These are phyloP conservation scores for Chrysaora quinquecirrha DNA, from an alignment of 30 jellyfish, hydroid and myxozoan species.

Conservation along the genomic window DNA sequence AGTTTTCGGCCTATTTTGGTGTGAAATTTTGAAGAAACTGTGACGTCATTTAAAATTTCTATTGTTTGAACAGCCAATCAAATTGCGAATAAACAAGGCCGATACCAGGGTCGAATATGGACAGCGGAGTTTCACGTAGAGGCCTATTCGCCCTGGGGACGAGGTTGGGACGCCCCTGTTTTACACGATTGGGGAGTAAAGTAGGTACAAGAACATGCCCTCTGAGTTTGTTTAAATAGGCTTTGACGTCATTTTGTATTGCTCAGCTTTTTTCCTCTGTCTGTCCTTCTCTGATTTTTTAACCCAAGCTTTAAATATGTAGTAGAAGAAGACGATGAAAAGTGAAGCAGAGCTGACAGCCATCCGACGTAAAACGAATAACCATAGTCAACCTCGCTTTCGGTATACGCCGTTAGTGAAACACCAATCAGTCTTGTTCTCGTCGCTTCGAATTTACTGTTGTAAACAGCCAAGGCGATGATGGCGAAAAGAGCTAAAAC, in stretches of 20 bases:
- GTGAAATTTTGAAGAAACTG: no score
- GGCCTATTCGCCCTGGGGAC: no score
- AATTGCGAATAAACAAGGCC: no score
- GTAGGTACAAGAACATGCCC: no score
- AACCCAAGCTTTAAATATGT: conserved; percentile 60
- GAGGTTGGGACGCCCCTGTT: no score
- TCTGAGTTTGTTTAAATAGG: no score
- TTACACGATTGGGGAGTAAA: no score
- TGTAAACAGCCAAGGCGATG: conserved; percentile 58
- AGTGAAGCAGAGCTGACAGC: conserved; percentile 46
- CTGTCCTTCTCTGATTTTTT: conserved; percentile 13
- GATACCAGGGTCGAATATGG: no score
- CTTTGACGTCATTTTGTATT: not conserved
- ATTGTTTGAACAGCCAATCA: no score
- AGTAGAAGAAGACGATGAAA: conserved; percentile 58
- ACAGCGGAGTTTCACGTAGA: no score
- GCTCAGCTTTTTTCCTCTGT: not conserved
- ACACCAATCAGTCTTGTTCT: conserved; percentile 25
- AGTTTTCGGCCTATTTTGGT: no score
- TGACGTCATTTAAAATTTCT: no score
- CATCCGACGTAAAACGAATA: conserved; percentile 69
- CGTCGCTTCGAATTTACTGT: conserved; percentile 36
- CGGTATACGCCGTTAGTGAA: conserved; percentile 5
- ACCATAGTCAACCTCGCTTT: conserved; percentile 47
- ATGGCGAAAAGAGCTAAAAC: conserved; percentile 35